Conservation (phyloP, 1,140 invertebrate species). For the Venturia canescens region DNA sequence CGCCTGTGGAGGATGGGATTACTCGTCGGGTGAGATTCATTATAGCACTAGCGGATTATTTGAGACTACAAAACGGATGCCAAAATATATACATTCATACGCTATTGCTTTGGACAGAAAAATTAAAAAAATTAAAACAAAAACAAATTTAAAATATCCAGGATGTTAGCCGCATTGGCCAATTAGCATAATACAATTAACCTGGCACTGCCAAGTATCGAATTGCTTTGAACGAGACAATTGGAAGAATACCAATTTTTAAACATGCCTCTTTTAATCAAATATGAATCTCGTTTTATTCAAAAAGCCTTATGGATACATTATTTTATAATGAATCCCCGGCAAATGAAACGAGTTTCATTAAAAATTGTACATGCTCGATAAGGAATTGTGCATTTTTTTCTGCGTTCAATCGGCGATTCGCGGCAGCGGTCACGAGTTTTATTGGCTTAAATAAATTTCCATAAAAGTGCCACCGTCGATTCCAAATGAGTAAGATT, state of each 20-base stretch:
- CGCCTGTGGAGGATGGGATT: slow-evolving; percentile 15
- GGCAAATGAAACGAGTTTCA: too few species aligned
- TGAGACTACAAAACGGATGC: slow-evolving; percentile 13
- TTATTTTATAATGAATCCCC: too few species aligned
- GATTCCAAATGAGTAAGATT: too few species aligned
- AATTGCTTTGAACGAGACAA: not conserved
- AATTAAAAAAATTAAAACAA: not conserved
- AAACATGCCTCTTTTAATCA: not conserved
- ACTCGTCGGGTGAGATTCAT: slow-evolving; percentile 19
- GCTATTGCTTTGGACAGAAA: slow-evolving; percentile 9
- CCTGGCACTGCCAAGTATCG: not conserved
- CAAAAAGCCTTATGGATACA: not conserved
- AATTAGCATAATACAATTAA: too few species aligned
- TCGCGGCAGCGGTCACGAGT: too few species aligned
- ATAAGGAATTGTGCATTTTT: too few species aligned
- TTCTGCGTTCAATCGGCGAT: too few species aligned
- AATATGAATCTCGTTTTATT: not conserved
- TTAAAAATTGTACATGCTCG: too few species aligned
- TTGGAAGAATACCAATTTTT: not conserved
- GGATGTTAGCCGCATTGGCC: not conserved
- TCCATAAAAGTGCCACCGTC: too few species aligned
- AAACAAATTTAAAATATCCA: not conserved
- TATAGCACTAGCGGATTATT: not conserved
- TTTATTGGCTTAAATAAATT: too few species aligned
- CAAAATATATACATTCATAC: not conserved